These are phyloP conservation scores for Crypturellus undulatus DNA, from an alignment of 2,113 vertebrate species.

Conservation along the genomic window DNA sequence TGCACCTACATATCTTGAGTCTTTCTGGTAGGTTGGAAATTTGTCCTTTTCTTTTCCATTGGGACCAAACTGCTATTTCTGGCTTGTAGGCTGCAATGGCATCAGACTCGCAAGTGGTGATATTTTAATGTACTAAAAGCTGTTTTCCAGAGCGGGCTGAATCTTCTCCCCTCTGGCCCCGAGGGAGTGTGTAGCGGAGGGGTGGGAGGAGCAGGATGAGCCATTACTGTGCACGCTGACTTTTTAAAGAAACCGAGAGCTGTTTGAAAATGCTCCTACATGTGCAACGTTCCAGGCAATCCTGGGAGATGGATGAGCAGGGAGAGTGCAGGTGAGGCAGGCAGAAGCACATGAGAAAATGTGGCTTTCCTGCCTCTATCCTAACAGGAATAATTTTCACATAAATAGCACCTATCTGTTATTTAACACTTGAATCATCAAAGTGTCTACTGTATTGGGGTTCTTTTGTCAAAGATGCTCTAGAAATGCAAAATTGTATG, in stretches of 20 bases:
- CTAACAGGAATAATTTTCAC: conserved; percentile 63
- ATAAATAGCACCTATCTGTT: conserved; percentile 53
- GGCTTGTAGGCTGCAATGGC: conserved; percentile 12
- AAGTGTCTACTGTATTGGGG: not conserved
- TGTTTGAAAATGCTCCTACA: conserved; percentile 69
- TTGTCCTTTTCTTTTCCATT: conserved; percentile 18
- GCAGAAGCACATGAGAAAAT: conserved; percentile 46
- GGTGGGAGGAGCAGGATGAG: conserved; percentile 65
- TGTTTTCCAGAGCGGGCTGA: conserved; percentile 49
- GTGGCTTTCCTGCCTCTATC: conserved; percentile 41
- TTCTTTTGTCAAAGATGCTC: conserved; percentile 41
- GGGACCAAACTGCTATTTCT: conserved; percentile 41
- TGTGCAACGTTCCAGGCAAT: conserved; percentile 62
- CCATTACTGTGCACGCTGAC: conserved; percentile 65
- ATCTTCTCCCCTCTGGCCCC: conserved; percentile 46
- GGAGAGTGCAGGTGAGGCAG: conserved; percentile 51
- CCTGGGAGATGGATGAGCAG: conserved; percentile 66
- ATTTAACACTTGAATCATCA: conserved; percentile 63
- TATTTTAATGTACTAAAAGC: conserved; percentile 63
- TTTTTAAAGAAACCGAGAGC: conserved; percentile 69
- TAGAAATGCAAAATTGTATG: not conserved
- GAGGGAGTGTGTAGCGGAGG: not conserved
- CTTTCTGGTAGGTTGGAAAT: conserved; percentile 11
- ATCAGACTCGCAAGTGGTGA: conserved; percentile 11
- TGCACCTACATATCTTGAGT: conserved; percentile 4